Conservation (phyloP, 1,140 invertebrate species). For the Pseudomyrmex gracilis region DNA sequence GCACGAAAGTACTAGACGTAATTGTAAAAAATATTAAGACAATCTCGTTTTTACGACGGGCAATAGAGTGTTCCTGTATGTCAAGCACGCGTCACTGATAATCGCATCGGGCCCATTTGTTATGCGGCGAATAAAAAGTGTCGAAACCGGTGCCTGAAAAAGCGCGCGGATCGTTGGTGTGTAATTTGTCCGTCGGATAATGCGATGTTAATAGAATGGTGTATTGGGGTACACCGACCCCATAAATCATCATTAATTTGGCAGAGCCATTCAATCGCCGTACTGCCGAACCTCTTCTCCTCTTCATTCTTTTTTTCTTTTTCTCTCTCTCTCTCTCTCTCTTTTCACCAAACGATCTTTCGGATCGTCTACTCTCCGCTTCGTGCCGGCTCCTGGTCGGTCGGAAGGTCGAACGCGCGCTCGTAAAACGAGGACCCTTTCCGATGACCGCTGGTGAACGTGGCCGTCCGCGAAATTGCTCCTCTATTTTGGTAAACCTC, state of each 20-base stretch:
- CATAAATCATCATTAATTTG: constrained; percentile 85
- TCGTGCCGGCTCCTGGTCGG: constrained; percentile 64
- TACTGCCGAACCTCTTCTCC: constrained; percentile 72
- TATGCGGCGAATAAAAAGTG: constrained; percentile 50
- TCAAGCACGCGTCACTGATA: constrained; percentile 23
- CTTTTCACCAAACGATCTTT: constrained; percentile 40
- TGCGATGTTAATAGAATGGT: constrained; percentile 85
- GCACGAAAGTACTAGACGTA: too few relatives aligned
- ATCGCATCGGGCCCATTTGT: constrained; percentile 51
- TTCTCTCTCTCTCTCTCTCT: constrained; percentile 41
- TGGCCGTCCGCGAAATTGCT: constrained; percentile 68
- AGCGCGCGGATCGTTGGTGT: constrained; percentile 69
- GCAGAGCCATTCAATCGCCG: constrained; percentile 78
- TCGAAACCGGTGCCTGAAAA: constrained; percentile 36
- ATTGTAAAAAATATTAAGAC: too few relatives aligned
- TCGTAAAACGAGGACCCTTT: constrained; percentile 63
- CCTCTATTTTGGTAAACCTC: constrained; percentile 71
- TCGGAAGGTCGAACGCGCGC: constrained; percentile 44
- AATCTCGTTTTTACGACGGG: background rate
- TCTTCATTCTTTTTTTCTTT: constrained; percentile 25
- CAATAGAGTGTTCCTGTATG: background rate
- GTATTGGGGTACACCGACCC: constrained; percentile 72
- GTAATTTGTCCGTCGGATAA: constrained; percentile 82
- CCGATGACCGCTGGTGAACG: constrained; percentile 59
- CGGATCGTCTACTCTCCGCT: constrained; percentile 31